phyloP scores from a whole-genome alignment of 2,113 vertebrate species.

The Dicerorhinus sumatrensis region DNA sequence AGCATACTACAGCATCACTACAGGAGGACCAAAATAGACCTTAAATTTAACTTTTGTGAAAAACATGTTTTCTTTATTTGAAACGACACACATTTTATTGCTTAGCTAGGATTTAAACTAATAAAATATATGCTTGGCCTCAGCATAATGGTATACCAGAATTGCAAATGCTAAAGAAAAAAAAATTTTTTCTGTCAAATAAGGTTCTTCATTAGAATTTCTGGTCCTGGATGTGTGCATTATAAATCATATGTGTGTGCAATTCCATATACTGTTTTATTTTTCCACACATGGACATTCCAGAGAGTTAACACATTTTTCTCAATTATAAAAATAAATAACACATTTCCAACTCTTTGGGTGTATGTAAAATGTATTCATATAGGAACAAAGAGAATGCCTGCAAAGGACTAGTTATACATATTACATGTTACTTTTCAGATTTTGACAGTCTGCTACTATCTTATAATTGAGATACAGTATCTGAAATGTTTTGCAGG shows the following conservation, averaged over 20 bases:
- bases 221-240: conserved; percentile 16
- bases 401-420: background rate
- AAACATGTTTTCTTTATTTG: conserved; percentile 58
- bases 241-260: conserved; percentile 67
- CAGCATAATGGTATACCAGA: conserved; percentile 64
- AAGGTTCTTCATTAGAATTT: conserved; percentile 61
- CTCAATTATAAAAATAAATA: conserved; percentile 69
- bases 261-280: conserved; percentile 21
- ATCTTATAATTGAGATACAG: background rate
- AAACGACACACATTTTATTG: conserved; percentile 67
- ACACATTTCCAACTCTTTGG: conserved; percentile 44
- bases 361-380: conserved; percentile 49
- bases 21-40: background rate
- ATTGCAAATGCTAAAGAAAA: conserved; percentile 66
- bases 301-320: conserved; percentile 60
- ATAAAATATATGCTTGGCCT: conserved; percentile 60
- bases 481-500: conserved; percentile 31
- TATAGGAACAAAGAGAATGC: conserved; percentile 34
- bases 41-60: background rate
- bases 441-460: conserved; percentile 14
- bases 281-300: conserved; percentile 63
- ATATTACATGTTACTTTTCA: background rate
- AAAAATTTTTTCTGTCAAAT: conserved; percentile 54
- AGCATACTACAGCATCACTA: background rate
- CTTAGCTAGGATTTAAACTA: conserved; percentile 73